Evolutionary conservation across 2,888 invertebrate genomes (phyloP).

Genomic region (Leucoma salicis): DNA sequence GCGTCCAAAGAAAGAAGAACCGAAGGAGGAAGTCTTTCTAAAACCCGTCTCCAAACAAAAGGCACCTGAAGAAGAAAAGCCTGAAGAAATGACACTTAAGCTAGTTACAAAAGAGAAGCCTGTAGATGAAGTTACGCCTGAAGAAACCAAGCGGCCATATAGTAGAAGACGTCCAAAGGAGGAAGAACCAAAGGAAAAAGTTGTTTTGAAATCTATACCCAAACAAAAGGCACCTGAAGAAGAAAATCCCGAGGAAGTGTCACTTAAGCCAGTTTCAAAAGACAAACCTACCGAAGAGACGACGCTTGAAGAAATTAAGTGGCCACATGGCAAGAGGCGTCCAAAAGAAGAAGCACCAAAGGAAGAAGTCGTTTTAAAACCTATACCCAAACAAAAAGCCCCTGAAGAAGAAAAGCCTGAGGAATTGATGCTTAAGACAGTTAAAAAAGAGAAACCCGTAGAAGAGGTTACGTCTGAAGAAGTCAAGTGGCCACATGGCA

Average conservation of each 20-base stretch:
- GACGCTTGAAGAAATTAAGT: constrained; percentile 17
- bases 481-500: constrained; percentile 41
- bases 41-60: constrained; percentile 42
- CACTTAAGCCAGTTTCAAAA: constrained; percentile 34
- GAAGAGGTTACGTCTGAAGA: constrained; percentile 45
- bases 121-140: constrained; percentile 47
- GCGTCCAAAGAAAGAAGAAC: constrained; percentile 34
- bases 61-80: constrained; percentile 77
- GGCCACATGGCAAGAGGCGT: constrained; percentile 28
- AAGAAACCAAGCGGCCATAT: constrained; percentile 46
- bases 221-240: constrained; percentile 48
- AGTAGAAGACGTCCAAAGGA: constrained; percentile 38
- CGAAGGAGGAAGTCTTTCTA: constrained; percentile 29
- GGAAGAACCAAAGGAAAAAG: constrained; percentile 41
- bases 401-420: constrained; percentile 31
- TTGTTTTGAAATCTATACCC: constrained; percentile 52
- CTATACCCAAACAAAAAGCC: constrained; percentile 44
- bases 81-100: constrained; percentile 64
- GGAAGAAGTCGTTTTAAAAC: constrained; percentile 52
- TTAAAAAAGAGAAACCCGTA: constrained; percentile 28
- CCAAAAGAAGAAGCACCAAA: constrained; percentile 40
- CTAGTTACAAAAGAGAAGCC: constrained; percentile 46
- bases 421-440: constrained; percentile 43
- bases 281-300: constrained; percentile 44
- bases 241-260: constrained; percentile 58